phyloP scores from a whole-genome alignment of 2,888 invertebrate genomes.

The Hirtodrosophila alboralis region DNA sequence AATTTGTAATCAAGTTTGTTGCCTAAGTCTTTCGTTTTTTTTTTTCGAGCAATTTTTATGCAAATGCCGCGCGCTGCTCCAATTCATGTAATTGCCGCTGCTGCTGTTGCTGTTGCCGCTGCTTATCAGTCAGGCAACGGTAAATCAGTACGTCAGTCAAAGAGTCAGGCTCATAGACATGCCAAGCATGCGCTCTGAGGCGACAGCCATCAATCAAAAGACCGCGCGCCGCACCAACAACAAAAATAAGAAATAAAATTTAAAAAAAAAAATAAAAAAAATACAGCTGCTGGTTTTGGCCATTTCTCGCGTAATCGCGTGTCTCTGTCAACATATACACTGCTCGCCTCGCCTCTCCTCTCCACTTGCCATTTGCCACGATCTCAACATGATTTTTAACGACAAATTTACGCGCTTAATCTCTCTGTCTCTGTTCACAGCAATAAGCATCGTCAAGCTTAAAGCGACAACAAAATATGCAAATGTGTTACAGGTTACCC shows the following conservation, averaged over 20 bases:
- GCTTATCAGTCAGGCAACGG: constrained; percentile 67
- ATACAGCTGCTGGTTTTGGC: constrained; percentile 54
- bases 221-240: constrained; percentile 61
- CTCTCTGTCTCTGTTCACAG: constrained; percentile 65
- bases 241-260: constrained; percentile 6
- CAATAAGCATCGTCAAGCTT: constrained; percentile 54
- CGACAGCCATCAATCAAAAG: constrained; percentile 77
- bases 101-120: too few relatives aligned
- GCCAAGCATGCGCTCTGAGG: constrained; percentile 70
- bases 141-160: constrained; percentile 71
- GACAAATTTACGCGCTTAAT: constrained; percentile 79
- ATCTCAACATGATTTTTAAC: constrained; percentile 74
- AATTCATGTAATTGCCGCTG: constrained; percentile 72
- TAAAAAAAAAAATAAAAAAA: constrained; percentile 51
- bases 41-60: constrained; percentile 67
- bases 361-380: constrained; percentile 2
- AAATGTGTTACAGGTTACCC: constrained; percentile 55
- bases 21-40: constrained; percentile 65
- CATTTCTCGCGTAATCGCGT: constrained; percentile 43
- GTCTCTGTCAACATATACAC: constrained; percentile 30
- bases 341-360: background rate
- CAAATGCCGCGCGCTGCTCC: constrained; percentile 71
- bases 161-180: constrained; percentile 56
- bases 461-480: constrained; percentile 68
- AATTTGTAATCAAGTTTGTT: constrained; percentile 64